Evolutionary conservation across 2,113 vertebrate genomes (phyloP), one percentile per base, ranked within the genome.

Genomic region (Amphiprion percula): DNA sequence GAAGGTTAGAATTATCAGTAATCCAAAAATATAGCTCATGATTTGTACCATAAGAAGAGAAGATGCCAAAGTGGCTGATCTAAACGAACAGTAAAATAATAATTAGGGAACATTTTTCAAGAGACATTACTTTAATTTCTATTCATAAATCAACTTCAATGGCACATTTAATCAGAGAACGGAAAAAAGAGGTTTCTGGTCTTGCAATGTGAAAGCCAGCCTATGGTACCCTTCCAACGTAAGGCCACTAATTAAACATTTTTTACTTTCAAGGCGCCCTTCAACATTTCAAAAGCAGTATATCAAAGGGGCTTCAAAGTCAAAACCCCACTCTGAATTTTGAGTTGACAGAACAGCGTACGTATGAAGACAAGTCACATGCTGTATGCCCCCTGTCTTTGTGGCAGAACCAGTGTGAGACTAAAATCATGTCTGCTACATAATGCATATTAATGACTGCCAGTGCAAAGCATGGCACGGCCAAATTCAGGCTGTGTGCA

Each of bases 221-320:
- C 63, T 76, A 72, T 80, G 76, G 41, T 79, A 70, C 58, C 74
- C 77, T 83, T 83, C 63, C 74, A 66, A 77, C 76, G 70, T 79
- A 85, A 80, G 81, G 80, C 68, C 74, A 83, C 91, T 93, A 91
- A 95, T 94, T 93, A 93, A 92, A 91, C 82, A 79, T 80, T 72
- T 89, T 82, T 84, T 83, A 14, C 80, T 93, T 92, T 91, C 79
- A 93, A 90, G 80, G 86, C 71, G 68, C 89, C 92, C 88, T 94
- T 92, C 84, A 94, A 88, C 69, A 92, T 93, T 92, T 94, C 89
- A 93, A 93, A 93, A 90, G 88, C 79, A 79, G 63, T 55, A 78
- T 90, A 90, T 94, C 79, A 94, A 93, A 91, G 77, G 15, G 75
- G 72, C 83, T 93, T 93, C 91, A 94, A 93, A 94, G 87, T 85